A percentile compares a stretch with the other conserved stretches of the same genome.
Evolutionary conservation across 1,140 invertebrate genomes (phyloP).

Genomic region (Caenorhabditis inopinata): DNA sequence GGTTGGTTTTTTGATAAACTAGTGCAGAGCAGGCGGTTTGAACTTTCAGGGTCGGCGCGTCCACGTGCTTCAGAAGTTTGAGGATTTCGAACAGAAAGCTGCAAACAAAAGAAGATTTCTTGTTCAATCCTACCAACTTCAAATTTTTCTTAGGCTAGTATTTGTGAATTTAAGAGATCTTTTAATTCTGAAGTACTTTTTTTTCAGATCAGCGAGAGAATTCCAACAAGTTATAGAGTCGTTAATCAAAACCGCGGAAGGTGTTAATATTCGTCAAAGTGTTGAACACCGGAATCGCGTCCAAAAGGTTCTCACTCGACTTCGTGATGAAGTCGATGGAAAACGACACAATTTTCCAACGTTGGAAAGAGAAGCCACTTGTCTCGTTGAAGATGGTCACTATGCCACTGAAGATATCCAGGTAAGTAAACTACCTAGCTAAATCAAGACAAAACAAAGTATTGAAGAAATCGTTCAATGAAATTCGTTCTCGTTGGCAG

Average conservation of each 20-base stretch:
- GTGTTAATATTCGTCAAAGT: neutral
- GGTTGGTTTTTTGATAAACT: neutral
- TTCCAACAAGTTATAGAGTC: neutral
- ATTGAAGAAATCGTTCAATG: neutral
- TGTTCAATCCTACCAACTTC: neutral
- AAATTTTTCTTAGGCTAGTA: neutral
- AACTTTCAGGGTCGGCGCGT: neutral
- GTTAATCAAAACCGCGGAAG: neutral
- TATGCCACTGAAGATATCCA: neutral
- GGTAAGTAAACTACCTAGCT: too few relatives aligned
- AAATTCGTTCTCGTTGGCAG: neutral
- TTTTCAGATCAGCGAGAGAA: neutral
- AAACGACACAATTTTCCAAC: neutral
- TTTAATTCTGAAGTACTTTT: neutral
- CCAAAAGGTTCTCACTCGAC: neutral
- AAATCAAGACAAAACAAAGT: too few relatives aligned
- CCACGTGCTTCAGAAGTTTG: constrained; percentile 1
- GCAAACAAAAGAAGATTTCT: neutral
- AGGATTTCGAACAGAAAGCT: neutral
- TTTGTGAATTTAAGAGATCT: neutral
- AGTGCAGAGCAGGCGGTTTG: too few relatives aligned
- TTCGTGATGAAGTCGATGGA: neutral
- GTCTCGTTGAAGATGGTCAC: neutral
- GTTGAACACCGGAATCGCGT: neutral
- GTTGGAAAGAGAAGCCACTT: neutral